Evolutionary conservation across 2,113 vertebrate genomes (phyloP), one percentile per base, ranked within the genome.

Genomic region (Madoqua kirkii): DNA sequence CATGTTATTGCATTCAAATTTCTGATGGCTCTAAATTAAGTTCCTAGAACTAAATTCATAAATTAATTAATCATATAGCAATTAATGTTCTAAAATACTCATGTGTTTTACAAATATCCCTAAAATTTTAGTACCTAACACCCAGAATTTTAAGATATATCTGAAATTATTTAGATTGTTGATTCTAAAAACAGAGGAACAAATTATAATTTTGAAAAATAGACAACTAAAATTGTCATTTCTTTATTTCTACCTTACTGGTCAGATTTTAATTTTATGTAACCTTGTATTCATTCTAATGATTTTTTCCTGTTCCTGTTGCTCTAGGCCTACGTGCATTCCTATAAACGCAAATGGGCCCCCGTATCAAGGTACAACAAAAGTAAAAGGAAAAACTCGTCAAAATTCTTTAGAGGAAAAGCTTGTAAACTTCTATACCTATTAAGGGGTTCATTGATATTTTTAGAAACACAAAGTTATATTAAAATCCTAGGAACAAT

Each of bases 131-230:
- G 4, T 79, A 23, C 43, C 33, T 17, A 87, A 79, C 83, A 15
- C 13, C 33, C 87, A 54, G 9, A 12, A 85, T 83, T 91, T 93
- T 59, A 88, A 60, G 5, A n/a, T 40, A 27, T 1, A 17, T 59
- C 40, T 93, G 62, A 78, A 43, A 82, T 76, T 82, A 62, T 78
- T 93, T 94, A 82, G 31, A 52, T 87, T 82, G 0, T 76, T 82
- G 11, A 79, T 74, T 79, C 29, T 48, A 95, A 95, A 92, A 85
- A 6, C 31, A 54, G 13, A 67, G 48, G 1, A 82, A 15, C 64
- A 84, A 57, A 67, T 71, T 94, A 16, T 74, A 94, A 93, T 78
- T 95, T 85, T 78, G 19, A 96, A 93, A 94, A 94, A 36, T 17
- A 31, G 8, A 40, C 15, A 94, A 29, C 33, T 79, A 6, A 5